Conservation (phyloP, 2,113 vertebrate species). For the Clarias gariepinus region DNA sequence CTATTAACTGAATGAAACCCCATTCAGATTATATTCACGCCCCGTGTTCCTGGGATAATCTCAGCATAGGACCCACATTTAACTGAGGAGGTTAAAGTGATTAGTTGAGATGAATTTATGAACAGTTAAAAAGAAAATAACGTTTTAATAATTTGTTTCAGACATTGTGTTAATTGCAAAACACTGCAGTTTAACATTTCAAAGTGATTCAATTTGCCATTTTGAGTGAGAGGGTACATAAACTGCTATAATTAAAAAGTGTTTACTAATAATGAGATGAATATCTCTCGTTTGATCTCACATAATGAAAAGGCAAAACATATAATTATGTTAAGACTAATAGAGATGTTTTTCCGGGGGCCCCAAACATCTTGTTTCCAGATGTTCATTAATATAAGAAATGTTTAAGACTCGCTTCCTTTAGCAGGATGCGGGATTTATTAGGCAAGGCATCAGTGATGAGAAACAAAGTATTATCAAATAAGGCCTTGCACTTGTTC, state of each 20-base stretch:
- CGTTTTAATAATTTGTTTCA: background rate
- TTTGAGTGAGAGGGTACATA: background rate
- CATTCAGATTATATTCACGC: no score
- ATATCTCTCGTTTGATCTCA: background rate
- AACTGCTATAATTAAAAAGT: slow-evolving; percentile 6
- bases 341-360: background rate
- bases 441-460: no score
- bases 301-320: background rate
- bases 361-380: slow-evolving; percentile 30
- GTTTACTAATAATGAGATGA: slow-evolving; percentile 4
- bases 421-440: slow-evolving; percentile 1
- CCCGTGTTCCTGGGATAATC: background rate
- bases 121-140: background rate
- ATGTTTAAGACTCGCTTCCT: slow-evolving; percentile 5
- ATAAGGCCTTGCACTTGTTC: background rate
- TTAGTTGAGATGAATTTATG: no score
- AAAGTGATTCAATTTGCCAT: background rate
- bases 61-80: background rate
- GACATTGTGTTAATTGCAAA: background rate
- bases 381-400: slow-evolving; percentile 33
- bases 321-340: slow-evolving; percentile 10
- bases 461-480: background rate
- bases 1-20: no score
- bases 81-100: no score
- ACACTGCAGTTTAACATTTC: background rate